Evolutionary conservation across 2,113 vertebrate genomes (phyloP), one percentile per base, ranked within the genome.

Genomic region (Aegithalos caudatus): DNA sequence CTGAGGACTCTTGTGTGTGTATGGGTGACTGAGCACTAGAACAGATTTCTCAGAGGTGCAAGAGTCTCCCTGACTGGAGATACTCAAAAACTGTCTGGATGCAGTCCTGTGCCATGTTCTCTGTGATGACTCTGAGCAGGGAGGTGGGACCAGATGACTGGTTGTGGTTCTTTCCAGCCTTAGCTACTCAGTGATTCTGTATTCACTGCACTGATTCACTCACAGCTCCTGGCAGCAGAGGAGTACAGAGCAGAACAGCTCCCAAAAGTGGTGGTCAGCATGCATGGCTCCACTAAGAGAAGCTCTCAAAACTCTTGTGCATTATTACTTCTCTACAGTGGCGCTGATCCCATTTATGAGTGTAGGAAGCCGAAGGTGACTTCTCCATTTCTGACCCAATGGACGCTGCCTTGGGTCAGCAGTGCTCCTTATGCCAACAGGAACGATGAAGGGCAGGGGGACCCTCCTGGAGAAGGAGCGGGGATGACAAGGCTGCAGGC

Each of bases 251-350:
- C 57, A 18, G 4, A 61, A 28, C 33, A 50, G 10, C 37, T 35
- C 42, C 44, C 48, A 3, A 2, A 25, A 54, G 13, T 0, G 1
- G 11, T 3, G 20, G 10, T 8, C 2, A 4, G 14, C 11, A 54
- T 0, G 1, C 38, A 27, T 0, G 0, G 14, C 47, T 48, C 38
- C 53, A 7, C 12, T 37, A 20, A 19, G 27, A 7, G 2, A 33
- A 48, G 3, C 10, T 78, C 40, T 65, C 20, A 14, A 1, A 29
- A 12, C 14, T 42, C 14, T 10, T 0, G 3, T 11, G 2, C 3
- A 12, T 29, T 35, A 11, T 23, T 16, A 12, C 28, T 17, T 4
- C 22, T 22, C 25, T 24, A 4, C 33, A 9, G 25, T 0, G 2
- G 13, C 29, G 19, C 22, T 19, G 38, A 5, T 44, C 5, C 45